Conservation (phyloP, 2,797 vertebrate genomes). For the Eurystomus glaucurus region DNA sequence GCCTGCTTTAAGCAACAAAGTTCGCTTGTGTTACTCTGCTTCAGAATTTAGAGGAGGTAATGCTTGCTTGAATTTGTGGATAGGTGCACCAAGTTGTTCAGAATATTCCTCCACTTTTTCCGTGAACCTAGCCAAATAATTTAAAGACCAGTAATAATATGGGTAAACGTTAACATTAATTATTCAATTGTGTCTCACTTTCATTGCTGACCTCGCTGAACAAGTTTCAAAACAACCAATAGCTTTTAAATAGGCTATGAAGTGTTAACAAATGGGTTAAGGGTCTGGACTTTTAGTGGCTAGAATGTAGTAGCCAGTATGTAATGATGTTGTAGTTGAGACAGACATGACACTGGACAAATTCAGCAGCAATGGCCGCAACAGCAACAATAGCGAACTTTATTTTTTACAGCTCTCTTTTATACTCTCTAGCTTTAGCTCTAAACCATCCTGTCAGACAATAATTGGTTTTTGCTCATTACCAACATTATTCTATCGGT, state of each 20-base stretch:
- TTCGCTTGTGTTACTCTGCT: neutral
- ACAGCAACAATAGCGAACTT: too few relatives aligned
- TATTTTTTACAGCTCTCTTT: too few relatives aligned
- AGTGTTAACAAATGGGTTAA: neutral
- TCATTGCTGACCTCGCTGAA: neutral
- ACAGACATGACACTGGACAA: too few relatives aligned
- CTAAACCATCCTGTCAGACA: too few relatives aligned
- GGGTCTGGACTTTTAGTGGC: neutral
- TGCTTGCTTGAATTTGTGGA: neutral
- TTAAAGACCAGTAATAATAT: neutral
- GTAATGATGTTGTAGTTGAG: neutral
- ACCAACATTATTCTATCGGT: too few relatives aligned
- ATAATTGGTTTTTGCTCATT: too few relatives aligned
- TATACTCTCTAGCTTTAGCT: too few relatives aligned
- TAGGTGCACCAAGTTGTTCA: neutral
- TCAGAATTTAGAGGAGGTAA: neutral
- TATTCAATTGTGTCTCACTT: neutral
- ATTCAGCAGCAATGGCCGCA: too few relatives aligned
- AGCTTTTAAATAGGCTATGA: neutral
- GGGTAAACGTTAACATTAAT: neutral
- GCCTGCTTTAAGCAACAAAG: rapidly evolving
- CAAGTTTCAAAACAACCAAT: neutral
- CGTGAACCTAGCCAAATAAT: neutral
- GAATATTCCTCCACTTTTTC: neutral
- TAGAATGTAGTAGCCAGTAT: neutral